Base-by-base conservation (phyloP, 2,888 invertebrate species). In the Drosophila mayaguana region DNA sequence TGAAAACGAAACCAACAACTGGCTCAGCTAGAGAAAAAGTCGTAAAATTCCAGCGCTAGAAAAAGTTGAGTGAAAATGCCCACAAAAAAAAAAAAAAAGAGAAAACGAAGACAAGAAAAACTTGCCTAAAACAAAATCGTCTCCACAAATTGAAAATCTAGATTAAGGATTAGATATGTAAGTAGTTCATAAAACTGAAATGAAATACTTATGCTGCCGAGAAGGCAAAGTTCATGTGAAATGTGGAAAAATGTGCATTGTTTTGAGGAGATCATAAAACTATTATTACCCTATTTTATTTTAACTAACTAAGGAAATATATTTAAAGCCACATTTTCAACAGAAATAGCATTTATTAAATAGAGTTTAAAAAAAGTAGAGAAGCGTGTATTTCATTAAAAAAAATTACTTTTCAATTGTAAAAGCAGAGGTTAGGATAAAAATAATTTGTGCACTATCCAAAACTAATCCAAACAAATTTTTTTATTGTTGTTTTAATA, bases 1-100 rank as follows among this genome's bases (percentile, higher is more conserved):
- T 25, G 67, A 75, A 76, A 81, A 69, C 46, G 34, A 18, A 50
- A 32, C 32, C 59, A 38, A 51, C 20, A 46, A 20, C 43, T 48
- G n/a, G 14, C 43, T 72, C 51, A 63, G 55, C 86, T 79, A 75
- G 72, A 82, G 68, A 70, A 67, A 72, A 67, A 72, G 64, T 81
- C 79, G 74, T 81, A 78, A 84, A 81, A 78, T 63, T 36, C 46
- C 43, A 48, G 65, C 45, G 42, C 50, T 54, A 42, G 45, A 57
- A 60, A 75, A 76, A 55, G 55, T 66, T 62, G n/a, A 14, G n/a
- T n/a, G 22, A 53, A 59, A 66, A 40, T 40, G 70, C 28, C 46
- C 40, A 32, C 40, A 32, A 16, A 0, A 38, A 16, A 28, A 28
- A 28, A 48, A 48, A 25, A 9, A n/a, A 11, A 11, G 11, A 6